A percentile compares a stretch with the other conserved stretches of the same genome.
These are phyloP conservation scores for Panonychus citri DNA, from an alignment of 1,140 invertebrate genomes.

Conservation along the genomic window DNA sequence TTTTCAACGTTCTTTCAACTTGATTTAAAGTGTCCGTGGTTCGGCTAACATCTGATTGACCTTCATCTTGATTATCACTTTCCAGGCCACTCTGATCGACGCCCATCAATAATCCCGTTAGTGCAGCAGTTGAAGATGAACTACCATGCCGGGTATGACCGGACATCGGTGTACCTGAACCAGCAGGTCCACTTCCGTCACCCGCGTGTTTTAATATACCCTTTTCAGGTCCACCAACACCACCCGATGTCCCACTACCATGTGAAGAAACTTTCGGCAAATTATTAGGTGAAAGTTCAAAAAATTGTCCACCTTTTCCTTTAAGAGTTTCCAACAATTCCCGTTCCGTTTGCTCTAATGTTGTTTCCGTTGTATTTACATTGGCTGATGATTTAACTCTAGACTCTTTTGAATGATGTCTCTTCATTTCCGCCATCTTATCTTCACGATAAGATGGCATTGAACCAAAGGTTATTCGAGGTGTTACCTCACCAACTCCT, in stretches of 20 bases:
- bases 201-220: conserved; percentile 41
- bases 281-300: conserved; percentile 49
- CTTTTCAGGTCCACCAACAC: conserved; percentile 37
- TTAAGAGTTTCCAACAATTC: neutral
- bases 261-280: conserved; percentile 30
- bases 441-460: conserved; percentile 43
- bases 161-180: conserved; percentile 2
- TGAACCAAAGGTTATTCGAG: conserved; percentile 40
- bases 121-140: conserved; percentile 4
- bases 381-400: neutral
- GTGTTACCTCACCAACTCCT: neutral
- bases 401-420: conserved; percentile 1
- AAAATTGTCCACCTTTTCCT: conserved; percentile 31
- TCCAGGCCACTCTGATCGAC: neutral
- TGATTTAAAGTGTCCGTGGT: conserved; percentile 25
- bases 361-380: neutral
- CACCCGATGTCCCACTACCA: neutral
- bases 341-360: neutral
- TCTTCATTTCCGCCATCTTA: conserved; percentile 15
- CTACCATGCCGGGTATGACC: neutral
- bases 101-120: too few species aligned
- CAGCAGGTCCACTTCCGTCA: conserved; percentile 3
- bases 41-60: conserved; percentile 16
- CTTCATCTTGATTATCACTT: neutral
- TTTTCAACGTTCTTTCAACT: conserved; percentile 57